A percentile compares a stretch with the other conserved stretches of the same genome.
These are phyloP conservation scores for Epinephelus cyanopodus DNA, from an alignment of 2,113 vertebrate genomes.

Conservation along the genomic window DNA sequence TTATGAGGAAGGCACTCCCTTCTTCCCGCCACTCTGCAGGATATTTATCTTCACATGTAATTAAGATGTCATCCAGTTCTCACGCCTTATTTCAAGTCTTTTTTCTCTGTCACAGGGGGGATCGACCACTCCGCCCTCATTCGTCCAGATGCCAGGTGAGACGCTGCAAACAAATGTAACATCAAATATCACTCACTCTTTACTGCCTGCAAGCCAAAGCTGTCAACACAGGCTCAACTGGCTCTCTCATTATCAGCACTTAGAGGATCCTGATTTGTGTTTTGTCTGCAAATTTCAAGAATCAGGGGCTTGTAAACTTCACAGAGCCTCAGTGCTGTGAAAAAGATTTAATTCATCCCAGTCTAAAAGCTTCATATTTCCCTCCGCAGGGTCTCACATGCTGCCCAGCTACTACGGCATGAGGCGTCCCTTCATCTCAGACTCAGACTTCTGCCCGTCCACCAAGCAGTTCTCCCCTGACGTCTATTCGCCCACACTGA, in stretches of 20 bases:
- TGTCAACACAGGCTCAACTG: not conserved
- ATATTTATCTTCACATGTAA: not conserved
- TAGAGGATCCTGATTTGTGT: not conserved
- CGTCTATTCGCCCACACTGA: conserved; percentile 80
- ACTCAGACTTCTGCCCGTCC: conserved; percentile 88
- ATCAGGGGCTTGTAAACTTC: not conserved
- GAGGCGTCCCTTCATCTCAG: conserved; percentile 88
- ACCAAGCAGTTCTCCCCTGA: conserved; percentile 88
- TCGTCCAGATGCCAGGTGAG: conserved; percentile 91
- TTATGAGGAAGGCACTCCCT: too few species aligned
- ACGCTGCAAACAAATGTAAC: not conserved
- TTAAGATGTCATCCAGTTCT: not conserved
- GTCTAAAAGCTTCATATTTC: not conserved
- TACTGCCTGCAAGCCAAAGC: not conserved
- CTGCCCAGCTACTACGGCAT: conserved; percentile 87
- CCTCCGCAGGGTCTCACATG: conserved; percentile 86
- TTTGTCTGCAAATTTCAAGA: not conserved
- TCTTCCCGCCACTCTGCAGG: too few species aligned
- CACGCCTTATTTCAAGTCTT: conserved; percentile 56
- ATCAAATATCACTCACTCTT: not conserved
- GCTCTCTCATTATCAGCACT: not conserved
- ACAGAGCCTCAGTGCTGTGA: not conserved
- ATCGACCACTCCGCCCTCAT: conserved; percentile 78
- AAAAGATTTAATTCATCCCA: not conserved
- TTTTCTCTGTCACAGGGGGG: conserved; percentile 84